phyloP scores from a whole-genome alignment of 2,888 invertebrate species.

The Bombylius major region DNA sequence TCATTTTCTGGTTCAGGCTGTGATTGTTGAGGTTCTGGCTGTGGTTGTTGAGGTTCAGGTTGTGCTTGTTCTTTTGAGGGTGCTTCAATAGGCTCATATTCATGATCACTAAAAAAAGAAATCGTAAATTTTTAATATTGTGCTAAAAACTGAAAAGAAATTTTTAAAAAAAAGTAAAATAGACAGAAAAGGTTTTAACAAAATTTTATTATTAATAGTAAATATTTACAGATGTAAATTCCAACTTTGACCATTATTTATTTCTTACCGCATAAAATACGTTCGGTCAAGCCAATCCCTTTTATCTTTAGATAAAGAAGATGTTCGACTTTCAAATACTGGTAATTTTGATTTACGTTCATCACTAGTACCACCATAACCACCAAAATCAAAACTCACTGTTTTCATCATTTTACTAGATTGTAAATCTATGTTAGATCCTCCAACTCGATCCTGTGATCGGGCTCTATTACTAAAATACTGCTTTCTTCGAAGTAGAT shows the following conservation, averaged over 20 bases:
- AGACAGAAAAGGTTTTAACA: too few species aligned
- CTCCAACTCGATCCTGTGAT: slow-evolving; percentile 29
- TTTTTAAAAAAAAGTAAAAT: too few species aligned
- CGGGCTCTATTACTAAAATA: slow-evolving; percentile 28
- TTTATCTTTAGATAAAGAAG: slow-evolving; percentile 23
- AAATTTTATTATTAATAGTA: too few species aligned
- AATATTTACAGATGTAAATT: too few species aligned
- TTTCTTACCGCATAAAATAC: slow-evolving; percentile 34
- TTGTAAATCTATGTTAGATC: slow-evolving; percentile 27
- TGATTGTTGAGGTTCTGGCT: not conserved
- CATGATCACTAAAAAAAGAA: slow-evolving; percentile 65
- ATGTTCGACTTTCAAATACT: slow-evolving; percentile 24
- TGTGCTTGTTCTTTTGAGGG: not conserved
- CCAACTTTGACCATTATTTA: too few species aligned
- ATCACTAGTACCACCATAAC: slow-evolving; percentile 8
- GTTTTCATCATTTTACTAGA: slow-evolving; percentile 33
- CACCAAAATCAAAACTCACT: slow-evolving; percentile 35
- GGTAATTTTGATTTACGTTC: slow-evolving; percentile 31
- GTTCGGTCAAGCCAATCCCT: slow-evolving; percentile 30
- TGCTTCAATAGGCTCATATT: slow-evolving; percentile 80
- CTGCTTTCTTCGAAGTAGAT: slow-evolving; percentile 21
- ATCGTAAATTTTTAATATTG: not conserved
- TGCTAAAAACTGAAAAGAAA: too few species aligned
- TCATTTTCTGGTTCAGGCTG: not conserved
- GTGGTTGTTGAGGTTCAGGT: not conserved